These are phyloP conservation scores for Phacellophora camtschatica DNA, from an alignment of 30 jellyfish, hydroid and myxozoan species.

Conservation along the genomic window DNA sequence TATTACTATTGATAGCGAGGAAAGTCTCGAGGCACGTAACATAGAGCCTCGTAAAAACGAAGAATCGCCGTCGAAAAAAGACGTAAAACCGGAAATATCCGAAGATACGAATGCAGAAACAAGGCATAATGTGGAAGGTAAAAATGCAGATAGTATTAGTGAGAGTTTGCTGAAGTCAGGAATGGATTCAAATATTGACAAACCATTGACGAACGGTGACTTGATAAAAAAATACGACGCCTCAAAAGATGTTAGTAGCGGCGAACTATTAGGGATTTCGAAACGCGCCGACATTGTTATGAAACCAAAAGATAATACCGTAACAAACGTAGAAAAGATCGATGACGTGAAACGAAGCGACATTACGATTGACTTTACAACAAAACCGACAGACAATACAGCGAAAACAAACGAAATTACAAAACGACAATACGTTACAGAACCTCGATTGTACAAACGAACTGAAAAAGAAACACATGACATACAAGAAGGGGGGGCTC, in stretches of 20 bases:
- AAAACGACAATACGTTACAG: conserved; percentile 12
- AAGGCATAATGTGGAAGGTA: conserved; percentile 70
- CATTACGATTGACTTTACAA: neutral
- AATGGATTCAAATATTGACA: conserved; percentile 92
- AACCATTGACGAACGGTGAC: conserved; percentile 83
- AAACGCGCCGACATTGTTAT: conserved; percentile 27
- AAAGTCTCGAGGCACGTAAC: conserved; percentile 17
- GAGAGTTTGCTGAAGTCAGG: conserved; percentile 55
- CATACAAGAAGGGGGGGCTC: conserved; percentile 95
- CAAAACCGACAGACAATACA: neutral
- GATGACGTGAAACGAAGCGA: conserved; percentile 14
- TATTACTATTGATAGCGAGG: conserved; percentile 44
- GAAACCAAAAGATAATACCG: conserved; percentile 3
- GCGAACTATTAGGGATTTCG: conserved; percentile 86
- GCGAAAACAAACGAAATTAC: neutral
- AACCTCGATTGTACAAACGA: conserved; percentile 30
- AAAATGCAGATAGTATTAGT: conserved; percentile 33
- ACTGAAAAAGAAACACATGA: conserved; percentile 81
- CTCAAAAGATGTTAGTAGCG: conserved; percentile 67
- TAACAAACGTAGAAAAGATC: conserved; percentile 9
- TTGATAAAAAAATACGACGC: conserved; percentile 77
- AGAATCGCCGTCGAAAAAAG: conserved; percentile 28
- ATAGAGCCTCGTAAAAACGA: conserved; percentile 1
- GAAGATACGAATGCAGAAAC: conserved; percentile 56
- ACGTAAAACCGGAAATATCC: conserved; percentile 12